Evolutionary conservation across 2,888 invertebrate genomes (phyloP).

Genomic region (Campoplex nolae): DNA sequence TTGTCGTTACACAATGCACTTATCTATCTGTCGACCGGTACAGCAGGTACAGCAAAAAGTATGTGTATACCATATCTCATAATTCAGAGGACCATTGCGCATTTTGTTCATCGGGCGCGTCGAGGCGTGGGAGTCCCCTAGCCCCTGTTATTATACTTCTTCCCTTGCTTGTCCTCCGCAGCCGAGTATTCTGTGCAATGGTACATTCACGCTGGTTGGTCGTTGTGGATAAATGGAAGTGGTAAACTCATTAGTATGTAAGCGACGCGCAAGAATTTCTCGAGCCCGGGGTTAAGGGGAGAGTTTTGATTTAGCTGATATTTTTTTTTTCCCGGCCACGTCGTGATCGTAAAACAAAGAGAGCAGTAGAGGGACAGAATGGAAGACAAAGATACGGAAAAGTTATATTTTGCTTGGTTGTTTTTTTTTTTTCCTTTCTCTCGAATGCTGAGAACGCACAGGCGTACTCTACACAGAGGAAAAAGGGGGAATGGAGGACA

Average conservation of each 20-base stretch:
- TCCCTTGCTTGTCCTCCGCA: conserved; percentile 56
- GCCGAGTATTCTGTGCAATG: conserved; percentile 12
- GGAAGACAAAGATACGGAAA: conserved; percentile 15
- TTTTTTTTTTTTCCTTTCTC: neutral
- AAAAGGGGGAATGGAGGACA: conserved; percentile 30
- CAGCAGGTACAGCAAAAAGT: neutral
- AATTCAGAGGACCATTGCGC: conserved; percentile 53
- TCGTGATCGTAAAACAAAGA: conserved; percentile 46
- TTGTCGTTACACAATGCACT: conserved; percentile 28
- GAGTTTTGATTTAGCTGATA: conserved; percentile 81
- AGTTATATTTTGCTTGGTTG: neutral
- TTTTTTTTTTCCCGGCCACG: conserved; percentile 34
- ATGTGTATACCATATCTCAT: conserved; percentile 37
- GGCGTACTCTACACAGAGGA: conserved; percentile 2
- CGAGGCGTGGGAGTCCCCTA: conserved; percentile 50
- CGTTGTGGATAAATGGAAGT: conserved; percentile 48
- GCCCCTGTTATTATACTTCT: conserved; percentile 54
- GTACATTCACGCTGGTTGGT: conserved; percentile 1
- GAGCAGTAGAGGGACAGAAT: conserved; percentile 16
- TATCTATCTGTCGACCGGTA: conserved; percentile 26
- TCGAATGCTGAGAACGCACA: neutral
- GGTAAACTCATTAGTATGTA: conserved; percentile 76
- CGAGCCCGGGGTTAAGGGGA: conserved; percentile 61
- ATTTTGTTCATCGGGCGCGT: conserved; percentile 62
- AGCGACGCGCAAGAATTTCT: conserved; percentile 78